Percentiles rank a stretch among this genome's conserved stretches.
Evolutionary conservation across 2,113 vertebrate species (phyloP).

Genomic region (Tichodroma muraria): DNA sequence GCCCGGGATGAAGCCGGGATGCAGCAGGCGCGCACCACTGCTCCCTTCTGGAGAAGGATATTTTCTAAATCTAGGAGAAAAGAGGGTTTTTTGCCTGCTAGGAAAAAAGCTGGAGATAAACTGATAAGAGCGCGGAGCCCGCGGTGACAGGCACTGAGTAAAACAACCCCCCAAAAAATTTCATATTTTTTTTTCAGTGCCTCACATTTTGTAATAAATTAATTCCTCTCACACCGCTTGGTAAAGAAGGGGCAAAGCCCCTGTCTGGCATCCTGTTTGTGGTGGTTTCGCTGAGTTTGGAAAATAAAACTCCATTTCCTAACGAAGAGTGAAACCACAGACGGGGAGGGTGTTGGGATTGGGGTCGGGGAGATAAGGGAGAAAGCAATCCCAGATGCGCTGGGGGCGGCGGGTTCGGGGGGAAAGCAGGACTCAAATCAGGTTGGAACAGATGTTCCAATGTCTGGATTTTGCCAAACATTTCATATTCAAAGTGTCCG

Average conservation of each 20-base stretch:
- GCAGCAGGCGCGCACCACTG: not conserved
- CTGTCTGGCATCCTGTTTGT: not conserved
- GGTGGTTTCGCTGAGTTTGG: not conserved
- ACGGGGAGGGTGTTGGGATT: constrained; percentile 11
- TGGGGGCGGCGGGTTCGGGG: not conserved
- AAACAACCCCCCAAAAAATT: rapidly evolving
- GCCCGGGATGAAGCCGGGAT: not conserved
- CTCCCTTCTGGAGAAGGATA: constrained; percentile 50
- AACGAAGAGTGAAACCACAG: constrained; percentile 50
- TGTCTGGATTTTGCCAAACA: not conserved
- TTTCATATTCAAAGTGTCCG: not conserved
- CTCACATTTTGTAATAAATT: not conserved
- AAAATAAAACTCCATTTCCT: constrained; percentile 45
- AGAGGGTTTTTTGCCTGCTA: not conserved
- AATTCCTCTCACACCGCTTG: not conserved
- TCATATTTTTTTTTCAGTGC: not conserved
- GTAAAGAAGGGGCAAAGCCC: not conserved
- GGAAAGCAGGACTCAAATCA: not conserved
- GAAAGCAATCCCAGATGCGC: constrained; percentile 18
- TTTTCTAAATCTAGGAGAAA: not conserved
- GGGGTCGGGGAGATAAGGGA: constrained; percentile 33
- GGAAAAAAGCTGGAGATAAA: not conserved
- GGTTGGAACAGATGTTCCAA: constrained; percentile 4
- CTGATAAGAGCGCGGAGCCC: not conserved
- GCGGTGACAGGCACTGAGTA: not conserved